A percentile compares a stretch with the other conserved stretches of the same genome.
Evolutionary conservation across 2,888 invertebrate species (phyloP).

Genomic region (Mimas tiliae): DNA sequence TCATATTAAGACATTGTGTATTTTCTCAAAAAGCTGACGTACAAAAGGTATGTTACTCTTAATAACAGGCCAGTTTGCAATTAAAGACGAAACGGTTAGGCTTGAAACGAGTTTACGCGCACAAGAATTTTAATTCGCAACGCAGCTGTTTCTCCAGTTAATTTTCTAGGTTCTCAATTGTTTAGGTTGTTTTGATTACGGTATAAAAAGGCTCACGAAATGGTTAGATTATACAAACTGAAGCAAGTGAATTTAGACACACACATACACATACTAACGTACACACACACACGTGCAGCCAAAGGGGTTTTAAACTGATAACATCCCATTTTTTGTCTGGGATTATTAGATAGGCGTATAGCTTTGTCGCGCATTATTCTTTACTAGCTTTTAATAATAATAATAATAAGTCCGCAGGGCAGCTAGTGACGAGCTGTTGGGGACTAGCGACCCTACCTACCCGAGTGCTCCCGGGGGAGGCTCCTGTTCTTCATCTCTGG

Average conservation of each 20-base stretch:
- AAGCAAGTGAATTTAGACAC: background rate
- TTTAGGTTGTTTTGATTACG: conserved; percentile 2
- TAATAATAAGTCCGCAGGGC: too few relatives aligned
- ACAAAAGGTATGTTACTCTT: background rate
- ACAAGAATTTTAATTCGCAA: conserved; percentile 7
- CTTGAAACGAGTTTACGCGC: conserved; percentile 1
- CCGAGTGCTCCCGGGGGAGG: too few relatives aligned
- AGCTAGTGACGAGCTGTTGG: too few relatives aligned
- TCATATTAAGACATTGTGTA: background rate
- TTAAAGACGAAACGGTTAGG: conserved; percentile 8
- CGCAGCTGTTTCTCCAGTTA: conserved; percentile 6
- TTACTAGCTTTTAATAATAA: too few relatives aligned
- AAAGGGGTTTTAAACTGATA: too few relatives aligned
- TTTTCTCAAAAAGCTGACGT: background rate
- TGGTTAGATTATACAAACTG: background rate
- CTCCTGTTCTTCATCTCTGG: too few relatives aligned
- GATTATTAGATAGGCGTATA: too few relatives aligned
- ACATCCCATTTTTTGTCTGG: too few relatives aligned
- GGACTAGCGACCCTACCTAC: too few relatives aligned
- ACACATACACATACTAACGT: too few relatives aligned
- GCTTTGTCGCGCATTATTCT: too few relatives aligned
- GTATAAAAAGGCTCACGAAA: background rate
- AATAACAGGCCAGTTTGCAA: conserved; percentile 3
- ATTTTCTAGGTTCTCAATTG: conserved; percentile 5
- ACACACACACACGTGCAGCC: too few relatives aligned